Base-by-base conservation (phyloP, 2,888 invertebrate species). In the Bibio marci region DNA sequence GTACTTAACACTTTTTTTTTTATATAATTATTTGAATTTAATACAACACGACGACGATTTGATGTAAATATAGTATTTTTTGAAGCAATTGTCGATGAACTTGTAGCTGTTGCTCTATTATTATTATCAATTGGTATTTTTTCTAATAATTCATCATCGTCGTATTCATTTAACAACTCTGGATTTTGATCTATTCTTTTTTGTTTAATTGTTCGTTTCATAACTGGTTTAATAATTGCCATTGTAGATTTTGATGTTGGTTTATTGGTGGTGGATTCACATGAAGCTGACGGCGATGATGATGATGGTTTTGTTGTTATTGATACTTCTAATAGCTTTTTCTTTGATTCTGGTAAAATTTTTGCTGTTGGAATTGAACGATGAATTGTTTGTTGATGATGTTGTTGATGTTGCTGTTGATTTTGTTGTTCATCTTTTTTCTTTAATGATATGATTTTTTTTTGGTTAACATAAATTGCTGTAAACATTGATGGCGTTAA, bases 381-480 rank as follows among this genome's bases (percentile, higher is more conserved):
- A 13, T n/a, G n/a, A 18, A n/a, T 22, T 3, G 25, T 19, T 35
- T 18, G 12, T 13, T 34, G 49, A 41, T 45, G 46, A 44, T 48
- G 26, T 40, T 47, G 41, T 19, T 35, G 36, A 33, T 41, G 30
- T 38, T 13, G 30, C 33, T 31, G 27, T 38, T 30, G 27, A 14
- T 13, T 13, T 32, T 25, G 11, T 33, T 32, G 19, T 11, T 3
- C 17, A 25, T 30, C 19, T 35, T 48, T 48, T 35, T 57, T 56
- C 47, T 59, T 62, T 13, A 62, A 43, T 12, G 59, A 57, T 28
- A 62, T 62, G 35, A 61, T 53, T 48, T 62, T 62, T 41, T 59
- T 58, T 38, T 59, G 57, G 2, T 54, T 51, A 11, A 53, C 54
- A 31, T 52, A 44, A 18, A 52, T 49, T 34, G 56, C 54, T 35